Evolutionary conservation across 92 coral and sea anemone genomes (phyloP).

Genomic region (Zoanthus solanderi): DNA sequence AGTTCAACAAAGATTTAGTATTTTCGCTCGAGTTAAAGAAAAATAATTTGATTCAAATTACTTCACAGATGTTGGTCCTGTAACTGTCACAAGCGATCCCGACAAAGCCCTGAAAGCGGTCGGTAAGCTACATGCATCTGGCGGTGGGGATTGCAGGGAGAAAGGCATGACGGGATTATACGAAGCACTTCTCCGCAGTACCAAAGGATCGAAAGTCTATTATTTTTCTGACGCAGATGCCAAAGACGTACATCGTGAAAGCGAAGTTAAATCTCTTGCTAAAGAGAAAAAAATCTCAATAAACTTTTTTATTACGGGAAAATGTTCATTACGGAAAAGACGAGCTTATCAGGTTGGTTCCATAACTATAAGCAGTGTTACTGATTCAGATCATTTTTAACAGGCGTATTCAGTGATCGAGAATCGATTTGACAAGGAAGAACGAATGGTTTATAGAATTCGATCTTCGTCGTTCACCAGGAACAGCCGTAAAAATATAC

Average conservation of each 20-base stretch:
- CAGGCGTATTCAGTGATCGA: too few relatives aligned
- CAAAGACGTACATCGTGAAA: constrained; percentile 55
- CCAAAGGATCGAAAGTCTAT: constrained; percentile 57
- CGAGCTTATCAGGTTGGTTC: constrained; percentile 46
- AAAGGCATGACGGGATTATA: constrained; percentile 76
- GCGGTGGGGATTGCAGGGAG: constrained; percentile 75
- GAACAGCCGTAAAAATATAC: too few relatives aligned
- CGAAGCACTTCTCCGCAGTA: constrained; percentile 65
- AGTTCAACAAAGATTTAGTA: too few relatives aligned
- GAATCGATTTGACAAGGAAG: too few relatives aligned
- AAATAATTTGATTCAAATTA: background rate
- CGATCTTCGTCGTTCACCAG: too few relatives aligned
- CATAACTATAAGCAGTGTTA: too few relatives aligned
- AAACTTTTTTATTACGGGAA: constrained; percentile 57
- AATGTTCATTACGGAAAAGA: constrained; percentile 47
- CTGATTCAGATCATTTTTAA: too few relatives aligned
- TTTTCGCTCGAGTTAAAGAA: background rate
- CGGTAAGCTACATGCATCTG: constrained; percentile 46
- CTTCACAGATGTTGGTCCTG: constrained; percentile 73
- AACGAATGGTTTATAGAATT: too few relatives aligned
- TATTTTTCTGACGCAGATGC: constrained; percentile 77
- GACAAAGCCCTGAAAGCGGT: constrained; percentile 64
- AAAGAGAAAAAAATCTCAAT: constrained; percentile 56
- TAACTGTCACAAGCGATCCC: constrained; percentile 62
- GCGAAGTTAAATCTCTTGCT: constrained; percentile 60